Evolutionary conservation across 2,888 invertebrate genomes (phyloP), one percentile per base, ranked within the genome.

Genomic region (Acronicta psi): DNA sequence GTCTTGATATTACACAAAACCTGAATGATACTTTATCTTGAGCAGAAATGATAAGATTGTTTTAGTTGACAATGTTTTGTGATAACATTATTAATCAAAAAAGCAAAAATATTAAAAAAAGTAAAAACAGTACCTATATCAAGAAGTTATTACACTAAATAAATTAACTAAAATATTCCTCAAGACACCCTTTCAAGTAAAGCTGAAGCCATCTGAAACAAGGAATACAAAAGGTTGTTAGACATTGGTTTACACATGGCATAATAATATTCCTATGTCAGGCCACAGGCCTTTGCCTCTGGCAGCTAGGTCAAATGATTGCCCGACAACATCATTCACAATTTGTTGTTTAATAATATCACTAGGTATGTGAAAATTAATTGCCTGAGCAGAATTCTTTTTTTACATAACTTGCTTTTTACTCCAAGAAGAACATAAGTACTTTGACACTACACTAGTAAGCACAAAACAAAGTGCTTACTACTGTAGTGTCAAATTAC

Each of bases 21-120:
- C 81, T 84, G 81, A 88, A 80, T 85, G 80, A 57, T 76, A 64
- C 74, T 73, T 89, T 89, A 93, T 93, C 91, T 86, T 86, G 90
- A 92, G 91, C 91, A 92, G 87, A 89, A 90, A 84, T 87, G 91
- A 93, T 93, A 92, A 92, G 88, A 87, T 84, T 86, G 82, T 74
- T 79, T 87, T 80, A 83, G 78, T 82, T 84, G 80, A 79, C 82
- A 84, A 84, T 83, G 82, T 53, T 76, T 61, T 69, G 57, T 71
- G 73, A 72, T 77, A 78, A 83, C 79, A 84, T 85, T 63, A 59
- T 20, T 49, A 69, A 75, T 73, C 59, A 68, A 40, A n/a, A 44
- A 51, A 60, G 45, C 59, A 62, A 50, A 54, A 57, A 58, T 67
- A 40, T 61, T 58, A 66, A 69, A 40, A 58, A 64, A 63, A 54